Conservation (phyloP, 2,888 invertebrate genomes). For the Schizaphis graminum region DNA sequence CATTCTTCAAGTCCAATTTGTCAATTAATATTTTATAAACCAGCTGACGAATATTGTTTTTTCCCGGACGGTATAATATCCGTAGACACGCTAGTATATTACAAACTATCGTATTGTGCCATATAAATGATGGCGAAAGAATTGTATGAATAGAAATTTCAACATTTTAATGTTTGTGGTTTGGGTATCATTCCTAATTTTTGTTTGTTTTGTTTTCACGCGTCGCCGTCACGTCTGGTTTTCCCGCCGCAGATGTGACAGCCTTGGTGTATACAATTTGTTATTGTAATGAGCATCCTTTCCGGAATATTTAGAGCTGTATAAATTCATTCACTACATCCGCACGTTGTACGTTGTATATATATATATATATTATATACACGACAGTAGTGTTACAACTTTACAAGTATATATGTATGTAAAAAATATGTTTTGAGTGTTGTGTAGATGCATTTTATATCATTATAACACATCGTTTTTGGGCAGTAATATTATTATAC, state of each 20-base stretch:
- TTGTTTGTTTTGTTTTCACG: constrained; percentile 8
- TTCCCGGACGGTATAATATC: not conserved
- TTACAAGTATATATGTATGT: not conserved
- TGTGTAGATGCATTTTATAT: not conserved
- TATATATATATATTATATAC: not conserved
- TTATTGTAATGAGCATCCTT: constrained; percentile 59
- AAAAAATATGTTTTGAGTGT: not conserved
- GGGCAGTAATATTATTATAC: not conserved
- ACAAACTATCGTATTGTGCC: not conserved
- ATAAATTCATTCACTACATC: not conserved
- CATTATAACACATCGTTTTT: not conserved
- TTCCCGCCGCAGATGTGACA: constrained; percentile 28
- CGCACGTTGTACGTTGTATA: not conserved
- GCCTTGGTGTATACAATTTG: constrained; percentile 45
- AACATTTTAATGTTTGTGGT: constrained; percentile 1
- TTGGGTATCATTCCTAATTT: not conserved
- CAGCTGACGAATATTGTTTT: not conserved
- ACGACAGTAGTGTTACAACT: not conserved
- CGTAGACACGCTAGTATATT: not conserved
- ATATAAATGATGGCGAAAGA: not conserved
- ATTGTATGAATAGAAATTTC: not conserved
- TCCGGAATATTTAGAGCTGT: constrained; percentile 52
- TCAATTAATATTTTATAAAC: not conserved
- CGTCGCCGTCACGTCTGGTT: constrained; percentile 29
- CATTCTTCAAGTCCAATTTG: not conserved